These are phyloP conservation scores for Eupithecia abbreviata DNA, from an alignment of 2,888 invertebrate genomes.

Conservation along the genomic window DNA sequence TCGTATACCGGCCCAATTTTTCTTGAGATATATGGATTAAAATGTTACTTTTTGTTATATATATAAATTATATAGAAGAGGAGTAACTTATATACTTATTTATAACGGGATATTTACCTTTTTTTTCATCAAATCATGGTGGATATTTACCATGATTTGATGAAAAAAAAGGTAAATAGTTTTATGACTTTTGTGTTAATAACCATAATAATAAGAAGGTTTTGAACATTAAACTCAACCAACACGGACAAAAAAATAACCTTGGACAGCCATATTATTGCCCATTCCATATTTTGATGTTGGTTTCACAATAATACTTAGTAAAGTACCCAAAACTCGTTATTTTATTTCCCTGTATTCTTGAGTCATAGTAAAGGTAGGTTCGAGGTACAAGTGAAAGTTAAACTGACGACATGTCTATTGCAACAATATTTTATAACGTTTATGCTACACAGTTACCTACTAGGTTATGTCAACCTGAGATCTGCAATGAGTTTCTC, in stretches of 20 bases:
- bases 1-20: background rate
- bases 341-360: constrained; percentile 23
- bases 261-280: background rate
- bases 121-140: too few relatives aligned
- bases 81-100: too few relatives aligned
- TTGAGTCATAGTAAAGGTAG: constrained; percentile 28
- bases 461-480: constrained; percentile 13
- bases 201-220: too few relatives aligned
- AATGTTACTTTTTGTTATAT: too few relatives aligned
- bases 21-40: background rate
- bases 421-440: constrained; percentile 39
- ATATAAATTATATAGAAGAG: too few relatives aligned
- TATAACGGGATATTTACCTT: too few relatives aligned
- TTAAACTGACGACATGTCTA: constrained; percentile 33
- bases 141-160: too few relatives aligned
- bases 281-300: constrained; percentile 18
- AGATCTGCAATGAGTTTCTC: constrained; percentile 1
- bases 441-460: constrained; percentile 8
- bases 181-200: too few relatives aligned
- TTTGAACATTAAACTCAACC: background rate
- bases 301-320: constrained; percentile 18
- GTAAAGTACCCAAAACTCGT: constrained; percentile 29
- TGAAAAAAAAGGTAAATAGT: too few relatives aligned
- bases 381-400: constrained; percentile 38
- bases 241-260: constrained; percentile 1